phyloP scores from a whole-genome alignment of 2,113 vertebrate species.

The Rostratula benghalensis region DNA sequence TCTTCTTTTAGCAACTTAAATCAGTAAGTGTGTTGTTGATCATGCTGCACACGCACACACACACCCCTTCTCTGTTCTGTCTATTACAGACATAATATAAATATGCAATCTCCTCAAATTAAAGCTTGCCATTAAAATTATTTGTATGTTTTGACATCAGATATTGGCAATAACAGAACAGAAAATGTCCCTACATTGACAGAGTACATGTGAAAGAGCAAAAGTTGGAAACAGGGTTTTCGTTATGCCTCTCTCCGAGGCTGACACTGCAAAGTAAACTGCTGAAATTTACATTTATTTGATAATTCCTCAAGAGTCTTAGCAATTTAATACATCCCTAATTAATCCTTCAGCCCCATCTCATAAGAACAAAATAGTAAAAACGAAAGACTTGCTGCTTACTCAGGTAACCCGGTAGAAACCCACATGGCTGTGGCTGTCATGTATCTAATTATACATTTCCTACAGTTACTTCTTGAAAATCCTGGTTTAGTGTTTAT shows the following conservation, averaged over 20 bases:
- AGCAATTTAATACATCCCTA: not conserved
- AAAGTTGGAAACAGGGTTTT: not conserved
- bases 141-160: not conserved
- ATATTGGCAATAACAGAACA: not conserved
- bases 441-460: rapidly evolving
- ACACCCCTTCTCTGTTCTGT: not conserved
- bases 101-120: not conserved
- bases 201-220: not conserved
- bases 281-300: not conserved
- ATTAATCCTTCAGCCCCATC: not conserved
- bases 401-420: not conserved
- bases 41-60: not conserved
- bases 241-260: not conserved
- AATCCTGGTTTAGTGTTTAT: not conserved
- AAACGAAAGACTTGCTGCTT: not conserved
- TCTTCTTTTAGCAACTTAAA: not conserved
- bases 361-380: not conserved
- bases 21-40: not conserved
- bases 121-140: not conserved
- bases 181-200: not conserved
- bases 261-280: not conserved
- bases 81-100: not conserved
- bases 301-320: not conserved
- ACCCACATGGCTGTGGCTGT: not conserved
- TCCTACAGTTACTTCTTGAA: not conserved